Percentiles rank a stretch among this genome's conserved stretches.
phyloP scores from a whole-genome alignment of 2,888 invertebrate species.

The Xestoiulus laeticollis region DNA sequence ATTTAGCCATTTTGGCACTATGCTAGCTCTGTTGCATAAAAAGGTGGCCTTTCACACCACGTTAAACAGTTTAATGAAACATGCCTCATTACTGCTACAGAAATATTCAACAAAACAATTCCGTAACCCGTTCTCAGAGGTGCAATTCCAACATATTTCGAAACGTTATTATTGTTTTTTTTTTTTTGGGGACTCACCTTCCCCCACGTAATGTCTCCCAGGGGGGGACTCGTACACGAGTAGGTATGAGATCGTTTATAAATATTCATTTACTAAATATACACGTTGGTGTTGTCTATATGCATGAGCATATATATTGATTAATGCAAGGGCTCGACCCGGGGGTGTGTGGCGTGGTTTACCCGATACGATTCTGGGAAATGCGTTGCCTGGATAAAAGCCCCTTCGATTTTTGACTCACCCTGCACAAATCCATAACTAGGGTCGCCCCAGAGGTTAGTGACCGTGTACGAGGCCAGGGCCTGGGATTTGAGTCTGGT shows the following conservation, averaged over 20 bases:
- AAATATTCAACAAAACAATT: neutral
- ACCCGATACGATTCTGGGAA: neutral
- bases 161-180: constrained; percentile 7
- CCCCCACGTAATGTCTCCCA: neutral
- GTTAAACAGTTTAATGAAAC: neutral
- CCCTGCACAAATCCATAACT: constrained; percentile 5
- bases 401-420: neutral
- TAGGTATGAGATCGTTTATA: constrained; percentile 18
- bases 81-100: neutral
- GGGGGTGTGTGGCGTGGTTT: neutral
- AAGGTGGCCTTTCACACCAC: neutral
- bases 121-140: neutral
- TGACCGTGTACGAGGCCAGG: neutral
- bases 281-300: neutral
- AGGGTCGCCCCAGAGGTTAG: constrained; percentile 1
- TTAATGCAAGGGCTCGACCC: neutral
- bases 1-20: too few relatives aligned
- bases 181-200: neutral
- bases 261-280: constrained; percentile 40
- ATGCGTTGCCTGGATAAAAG: neutral
- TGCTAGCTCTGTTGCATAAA: neutral
- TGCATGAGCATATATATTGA: constrained; percentile 8
- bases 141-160: neutral
- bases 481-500: constrained; percentile 7
- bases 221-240: neutral